These are phyloP conservation scores for Poecilia wingei DNA, from an alignment of 2,797 vertebrate genomes.

Conservation along the genomic window DNA sequence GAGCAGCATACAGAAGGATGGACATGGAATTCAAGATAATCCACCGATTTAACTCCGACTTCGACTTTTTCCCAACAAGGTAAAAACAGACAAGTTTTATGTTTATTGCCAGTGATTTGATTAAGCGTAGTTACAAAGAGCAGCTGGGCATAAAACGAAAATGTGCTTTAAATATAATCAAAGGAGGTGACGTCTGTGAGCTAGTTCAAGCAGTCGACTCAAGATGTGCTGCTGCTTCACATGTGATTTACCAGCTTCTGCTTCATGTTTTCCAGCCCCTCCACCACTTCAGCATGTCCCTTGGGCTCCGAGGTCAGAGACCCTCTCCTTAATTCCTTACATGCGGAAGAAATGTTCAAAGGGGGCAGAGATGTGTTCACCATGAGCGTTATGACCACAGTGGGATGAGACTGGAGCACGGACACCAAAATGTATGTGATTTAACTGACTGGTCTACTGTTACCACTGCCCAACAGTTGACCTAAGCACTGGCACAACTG, in stretches of 20 bases:
- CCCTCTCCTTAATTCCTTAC: not conserved
- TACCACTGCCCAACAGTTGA: not conserved
- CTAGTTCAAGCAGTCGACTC: not conserved
- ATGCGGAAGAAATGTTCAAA: not conserved
- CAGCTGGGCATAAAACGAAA: not conserved
- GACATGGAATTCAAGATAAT: slow-evolving; percentile 1
- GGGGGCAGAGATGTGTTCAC: not conserved
- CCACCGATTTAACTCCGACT: not conserved
- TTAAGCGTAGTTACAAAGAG: not conserved
- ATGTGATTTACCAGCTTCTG: slow-evolving; percentile 1
- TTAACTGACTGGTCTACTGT: not conserved
- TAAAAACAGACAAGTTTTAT: not conserved
- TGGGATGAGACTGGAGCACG: not conserved
- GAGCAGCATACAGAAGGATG: not conserved
- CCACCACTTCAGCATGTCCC: not conserved
- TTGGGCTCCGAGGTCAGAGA: not conserved
- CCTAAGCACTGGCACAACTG: not conserved
- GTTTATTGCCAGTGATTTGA: not conserved
- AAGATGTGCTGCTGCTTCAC: not conserved
- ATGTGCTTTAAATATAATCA: not conserved
- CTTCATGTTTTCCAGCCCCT: not conserved
- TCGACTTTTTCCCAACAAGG: not conserved
- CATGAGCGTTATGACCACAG: not conserved
- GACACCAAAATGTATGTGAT: not conserved
- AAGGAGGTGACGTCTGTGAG: not conserved